Evolutionary conservation across 2,888 invertebrate species (phyloP), one percentile per base, ranked within the genome.

Genomic region (Lapara coniferarum): DNA sequence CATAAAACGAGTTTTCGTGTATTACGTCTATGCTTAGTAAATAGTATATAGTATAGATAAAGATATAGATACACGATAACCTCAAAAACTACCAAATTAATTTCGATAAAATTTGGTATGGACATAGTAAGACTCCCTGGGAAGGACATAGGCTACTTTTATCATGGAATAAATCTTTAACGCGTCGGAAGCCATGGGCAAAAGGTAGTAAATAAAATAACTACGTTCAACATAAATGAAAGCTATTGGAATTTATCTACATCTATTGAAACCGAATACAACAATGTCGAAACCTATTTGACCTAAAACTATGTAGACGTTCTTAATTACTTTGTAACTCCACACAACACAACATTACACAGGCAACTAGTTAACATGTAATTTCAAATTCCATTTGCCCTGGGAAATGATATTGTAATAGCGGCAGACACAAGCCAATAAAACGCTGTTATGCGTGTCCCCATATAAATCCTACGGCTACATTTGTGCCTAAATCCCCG

Each of bases 361-460:
- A 71, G 63, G 51, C 69, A 63, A 66, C 59, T 78, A 79, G 74
- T 78, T 82, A 82, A 79, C 79, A 80, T 84, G 81, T 81, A 82
- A 86, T 85, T 82, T 78, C 78, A 83, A 83, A 86, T 88, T 88
- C 83, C 82, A 78, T 77, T 79, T 72, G 71, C 90, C 86, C 78
- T 77, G 73, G 91, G 91, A 91, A 91, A 91, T 91, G 85, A 84
- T 86, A 87, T 81, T 85, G 81, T 89, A 89, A 89, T 89, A 86
- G 83, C 81, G 78, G 81, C 81, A 88, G 89, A 88, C 89, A 86
- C 83, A 81, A 68, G 72, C 80, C 84, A 85, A 89, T 89, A 89
- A 89, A 90, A 91, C 88, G 88, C 87, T 87, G 90, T 88, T 88
- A 84, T 82, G 81, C 86, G 83, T 87, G 87, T 86, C 86, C 77